Percentiles rank a stretch among this genome's conserved stretches.
Conservation (phyloP, 2,113 vertebrate species). For the Pycnonotus jocosus region DNA sequence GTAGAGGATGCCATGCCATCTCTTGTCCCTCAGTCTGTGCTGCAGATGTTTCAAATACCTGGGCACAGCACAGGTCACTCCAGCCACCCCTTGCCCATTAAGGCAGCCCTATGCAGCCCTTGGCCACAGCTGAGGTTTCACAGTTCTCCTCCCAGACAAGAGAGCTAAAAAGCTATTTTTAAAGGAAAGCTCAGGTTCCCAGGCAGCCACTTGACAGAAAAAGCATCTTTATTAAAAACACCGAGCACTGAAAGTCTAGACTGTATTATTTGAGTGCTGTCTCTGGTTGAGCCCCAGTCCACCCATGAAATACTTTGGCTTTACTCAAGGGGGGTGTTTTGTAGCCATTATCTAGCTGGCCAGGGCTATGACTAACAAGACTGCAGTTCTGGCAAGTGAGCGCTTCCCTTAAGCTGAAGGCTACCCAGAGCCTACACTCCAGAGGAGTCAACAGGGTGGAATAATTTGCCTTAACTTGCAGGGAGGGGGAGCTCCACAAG, state of each 20-base stretch:
- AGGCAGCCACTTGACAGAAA: conserved; percentile 1
- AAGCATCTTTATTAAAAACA: conserved; percentile 4
- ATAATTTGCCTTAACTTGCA: background rate
- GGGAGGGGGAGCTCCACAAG: background rate
- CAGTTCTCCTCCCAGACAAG: background rate
- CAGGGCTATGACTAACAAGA: background rate
- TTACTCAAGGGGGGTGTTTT: background rate
- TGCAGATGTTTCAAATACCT: background rate
- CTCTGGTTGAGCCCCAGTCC: background rate
- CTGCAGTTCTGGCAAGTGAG: background rate
- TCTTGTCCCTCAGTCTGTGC: background rate
- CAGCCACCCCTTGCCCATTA: background rate
- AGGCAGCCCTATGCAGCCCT: background rate
- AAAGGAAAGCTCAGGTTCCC: conserved; percentile 10
- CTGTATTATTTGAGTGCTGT: background rate
- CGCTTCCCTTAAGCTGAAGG: background rate
- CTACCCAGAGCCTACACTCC: background rate
- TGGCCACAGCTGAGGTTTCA: background rate
- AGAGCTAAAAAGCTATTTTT: background rate
- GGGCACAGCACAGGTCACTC: background rate
- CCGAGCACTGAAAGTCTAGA: background rate
- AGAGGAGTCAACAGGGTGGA: background rate
- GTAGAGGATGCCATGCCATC: background rate
- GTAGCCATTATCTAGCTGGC: background rate
- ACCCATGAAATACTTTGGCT: background rate